Evolutionary conservation across 2,113 vertebrate genomes (phyloP).

Genomic region (Platycercus adscitus): DNA sequence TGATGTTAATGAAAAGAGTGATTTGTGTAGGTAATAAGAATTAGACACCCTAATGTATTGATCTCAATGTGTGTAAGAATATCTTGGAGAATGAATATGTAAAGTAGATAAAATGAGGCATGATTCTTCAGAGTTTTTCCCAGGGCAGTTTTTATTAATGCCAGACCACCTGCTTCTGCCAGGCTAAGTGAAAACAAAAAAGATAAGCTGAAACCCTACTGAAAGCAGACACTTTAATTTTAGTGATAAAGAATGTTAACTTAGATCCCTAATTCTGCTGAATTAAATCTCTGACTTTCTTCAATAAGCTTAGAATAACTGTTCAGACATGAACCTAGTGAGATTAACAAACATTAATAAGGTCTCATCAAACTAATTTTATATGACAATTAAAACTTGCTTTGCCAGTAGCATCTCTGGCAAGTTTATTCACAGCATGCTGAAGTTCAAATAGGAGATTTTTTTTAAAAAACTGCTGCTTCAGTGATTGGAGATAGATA

Average conservation of each 20-base stretch:
- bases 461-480: not conserved
- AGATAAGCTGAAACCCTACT: conserved; percentile 18
- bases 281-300: conserved; percentile 8
- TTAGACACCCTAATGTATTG: conserved; percentile 40
- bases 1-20: conserved; percentile 47
- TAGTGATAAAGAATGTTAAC: conserved; percentile 18
- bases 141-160: conserved; percentile 22
- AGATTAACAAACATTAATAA: not conserved
- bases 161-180: not conserved
- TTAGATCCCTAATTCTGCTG: not conserved
- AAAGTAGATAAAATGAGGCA: conserved; percentile 14
- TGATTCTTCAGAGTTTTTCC: conserved; percentile 42
- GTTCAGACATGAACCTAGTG: not conserved
- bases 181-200: not conserved
- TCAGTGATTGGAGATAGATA: not conserved
- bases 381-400: not conserved
- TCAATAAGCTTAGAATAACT: not conserved
- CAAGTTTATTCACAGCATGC: not conserved
- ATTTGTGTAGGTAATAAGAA: conserved; percentile 63
- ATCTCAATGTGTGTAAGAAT: not conserved
- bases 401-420: not conserved
- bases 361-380: not conserved
- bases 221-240: conserved; percentile 44
- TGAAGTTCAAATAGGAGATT: not conserved
- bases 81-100: conserved; percentile 3